A percentile compares a stretch with the other conserved stretches of the same genome.
These are phyloP conservation scores for Hypsibius dujardini DNA, from an alignment of 1,140 invertebrate genomes.

Conservation along the genomic window DNA sequence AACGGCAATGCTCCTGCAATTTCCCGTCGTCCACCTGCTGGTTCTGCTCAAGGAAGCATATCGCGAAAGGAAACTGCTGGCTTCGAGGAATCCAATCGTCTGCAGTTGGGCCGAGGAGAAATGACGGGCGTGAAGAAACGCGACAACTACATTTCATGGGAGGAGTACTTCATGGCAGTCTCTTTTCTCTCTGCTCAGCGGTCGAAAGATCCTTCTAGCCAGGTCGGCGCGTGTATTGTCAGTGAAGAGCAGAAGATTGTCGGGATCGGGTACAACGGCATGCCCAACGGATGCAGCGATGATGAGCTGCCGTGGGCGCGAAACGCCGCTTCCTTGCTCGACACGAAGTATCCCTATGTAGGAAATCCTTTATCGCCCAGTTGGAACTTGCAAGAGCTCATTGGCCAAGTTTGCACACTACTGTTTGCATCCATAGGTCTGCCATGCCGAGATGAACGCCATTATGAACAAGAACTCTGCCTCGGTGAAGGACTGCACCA, in stretches of 20 bases:
- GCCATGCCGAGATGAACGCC: conserved; percentile 92
- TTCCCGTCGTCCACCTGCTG: too few species aligned
- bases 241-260: conserved; percentile 73
- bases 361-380: conserved; percentile 4
- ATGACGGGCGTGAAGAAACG: conserved; percentile 31
- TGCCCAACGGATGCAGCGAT: conserved; percentile 70
- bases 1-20: too few species aligned
- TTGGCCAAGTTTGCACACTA: conserved; percentile 14
- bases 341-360: conserved; percentile 50
- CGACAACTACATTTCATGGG: conserved; percentile 49
- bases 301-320: conserved; percentile 71
- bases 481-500: conserved; percentile 53
- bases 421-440: conserved; percentile 47
- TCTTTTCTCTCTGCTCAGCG: conserved; percentile 63
- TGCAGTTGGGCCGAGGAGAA: too few species aligned
- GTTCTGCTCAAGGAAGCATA: too few species aligned
- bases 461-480: conserved; percentile 71
- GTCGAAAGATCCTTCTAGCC: conserved; percentile 76
- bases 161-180: conserved; percentile 81
- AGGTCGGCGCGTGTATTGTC: conserved; percentile 82
- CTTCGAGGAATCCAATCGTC: too few species aligned
- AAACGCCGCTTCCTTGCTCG: conserved; percentile 36
- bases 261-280: conserved; percentile 85
- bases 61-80: too few species aligned
- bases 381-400: background rate